Conservation (phyloP, 2,888 invertebrate genomes). For the Homarus gammarus region DNA sequence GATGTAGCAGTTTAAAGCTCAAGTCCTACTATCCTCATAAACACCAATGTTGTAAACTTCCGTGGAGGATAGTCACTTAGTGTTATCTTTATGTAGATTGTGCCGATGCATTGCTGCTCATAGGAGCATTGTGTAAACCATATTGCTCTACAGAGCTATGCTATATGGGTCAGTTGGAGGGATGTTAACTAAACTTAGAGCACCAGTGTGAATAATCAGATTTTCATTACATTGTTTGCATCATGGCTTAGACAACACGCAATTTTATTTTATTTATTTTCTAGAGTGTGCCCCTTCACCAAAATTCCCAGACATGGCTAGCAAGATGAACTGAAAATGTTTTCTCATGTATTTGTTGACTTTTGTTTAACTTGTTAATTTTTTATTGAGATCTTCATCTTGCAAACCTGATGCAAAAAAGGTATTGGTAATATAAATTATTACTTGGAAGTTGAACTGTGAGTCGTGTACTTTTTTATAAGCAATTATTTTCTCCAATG, state of each 20-base stretch:
- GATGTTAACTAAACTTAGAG: not conserved
- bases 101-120: constrained; percentile 25
- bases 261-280: not conserved
- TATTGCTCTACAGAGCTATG: constrained; percentile 17
- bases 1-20: constrained; percentile 19
- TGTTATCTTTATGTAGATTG: constrained; percentile 14
- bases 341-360: no score
- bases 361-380: not conserved
- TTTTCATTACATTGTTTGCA: constrained; percentile 3
- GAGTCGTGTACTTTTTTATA: no score
- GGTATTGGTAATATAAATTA: constrained; percentile 4
- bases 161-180: not conserved
- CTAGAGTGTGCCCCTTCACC: not conserved
- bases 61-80: constrained; percentile 17
- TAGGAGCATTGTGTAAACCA: constrained; percentile 17
- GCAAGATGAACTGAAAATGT: not conserved
- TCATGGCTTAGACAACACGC: not conserved
- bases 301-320: constrained; percentile 2
- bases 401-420: not conserved
- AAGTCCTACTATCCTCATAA: not conserved
- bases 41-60: not conserved
- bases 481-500: no score
- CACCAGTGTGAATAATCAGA: not conserved
- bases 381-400: not conserved
- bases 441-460: constrained; percentile 8